A percentile compares a stretch with the other conserved stretches of the same genome.
phyloP scores from a whole-genome alignment of 2,888 invertebrate species.

The Lacanobia wlatinum region DNA sequence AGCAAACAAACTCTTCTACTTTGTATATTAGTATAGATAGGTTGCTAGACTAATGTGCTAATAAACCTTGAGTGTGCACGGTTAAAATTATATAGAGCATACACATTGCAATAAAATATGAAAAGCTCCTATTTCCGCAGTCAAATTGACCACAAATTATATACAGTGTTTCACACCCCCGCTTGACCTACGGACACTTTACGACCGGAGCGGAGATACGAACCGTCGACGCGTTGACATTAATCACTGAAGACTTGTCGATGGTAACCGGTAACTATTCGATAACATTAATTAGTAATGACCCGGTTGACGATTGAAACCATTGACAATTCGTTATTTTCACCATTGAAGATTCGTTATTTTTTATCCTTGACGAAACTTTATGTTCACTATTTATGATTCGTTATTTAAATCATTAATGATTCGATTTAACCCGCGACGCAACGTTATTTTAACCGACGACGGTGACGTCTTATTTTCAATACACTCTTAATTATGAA shows the following conservation, averaged over 20 bases:
- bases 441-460: not conserved
- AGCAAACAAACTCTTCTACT: too few relatives aligned
- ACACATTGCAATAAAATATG: slow-evolving; percentile 31
- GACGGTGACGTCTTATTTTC: too few relatives aligned
- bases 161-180: not conserved
- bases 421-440: too few relatives aligned
- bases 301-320: not conserved
- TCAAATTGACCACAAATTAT: slow-evolving; percentile 1
- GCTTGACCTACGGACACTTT: not conserved
- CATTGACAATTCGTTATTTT: not conserved
- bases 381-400: not conserved
- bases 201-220: not conserved
- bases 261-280: not conserved
- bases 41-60: slow-evolving; percentile 22
- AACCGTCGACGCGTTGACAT: not conserved
- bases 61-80: slow-evolving; percentile 33
- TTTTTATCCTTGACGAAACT: not conserved
- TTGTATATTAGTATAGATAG: too few relatives aligned
- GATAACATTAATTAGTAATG: not conserved
- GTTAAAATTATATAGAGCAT: slow-evolving; percentile 16
- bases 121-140: slow-evolving; percentile 8
- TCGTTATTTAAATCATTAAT: too few relatives aligned
- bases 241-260: too few relatives aligned
- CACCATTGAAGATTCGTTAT: not conserved
- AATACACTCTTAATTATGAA: too few relatives aligned